phyloP scores from a whole-genome alignment of 2,888 invertebrate genomes.

The Conops quadrifasciatus region DNA sequence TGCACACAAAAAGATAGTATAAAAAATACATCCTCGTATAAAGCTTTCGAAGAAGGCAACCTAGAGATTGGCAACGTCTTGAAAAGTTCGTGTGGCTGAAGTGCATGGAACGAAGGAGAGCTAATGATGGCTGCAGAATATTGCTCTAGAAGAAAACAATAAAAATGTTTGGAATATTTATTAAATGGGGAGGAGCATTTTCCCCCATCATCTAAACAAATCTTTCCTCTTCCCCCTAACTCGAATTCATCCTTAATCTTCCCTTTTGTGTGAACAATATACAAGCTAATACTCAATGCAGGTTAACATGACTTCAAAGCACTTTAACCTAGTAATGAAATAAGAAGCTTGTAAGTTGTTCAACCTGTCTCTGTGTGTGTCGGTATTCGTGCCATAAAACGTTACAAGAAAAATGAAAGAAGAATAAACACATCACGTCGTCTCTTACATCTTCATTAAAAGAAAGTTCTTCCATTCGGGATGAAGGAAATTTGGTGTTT shows the following conservation, averaged over 20 bases:
- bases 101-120: not conserved
- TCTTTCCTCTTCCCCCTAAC: not conserved
- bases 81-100: not conserved
- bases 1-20: not conserved
- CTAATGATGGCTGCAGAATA: not conserved
- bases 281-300: not conserved
- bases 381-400: slow-evolving; percentile 6
- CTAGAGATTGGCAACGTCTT: not conserved
- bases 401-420: not conserved
- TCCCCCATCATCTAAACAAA: too few relatives aligned
- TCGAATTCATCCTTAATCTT: not conserved
- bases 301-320: slow-evolving; percentile 14
- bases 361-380: not conserved
- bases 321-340: slow-evolving; percentile 6
- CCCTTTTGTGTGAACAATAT: not conserved
- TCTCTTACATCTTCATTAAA: slow-evolving; percentile 11
- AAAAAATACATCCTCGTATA: slow-evolving; percentile 6
- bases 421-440: not conserved
- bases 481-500: not conserved
- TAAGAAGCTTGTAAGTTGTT: not conserved
- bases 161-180: slow-evolving; percentile 17
- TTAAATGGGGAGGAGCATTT: not conserved
- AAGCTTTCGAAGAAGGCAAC: not conserved
- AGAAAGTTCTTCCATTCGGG: not conserved
- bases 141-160: slow-evolving; percentile 1